Conservation (phyloP, 2,113 vertebrate species). For the Heloderma charlesbogerti region DNA sequence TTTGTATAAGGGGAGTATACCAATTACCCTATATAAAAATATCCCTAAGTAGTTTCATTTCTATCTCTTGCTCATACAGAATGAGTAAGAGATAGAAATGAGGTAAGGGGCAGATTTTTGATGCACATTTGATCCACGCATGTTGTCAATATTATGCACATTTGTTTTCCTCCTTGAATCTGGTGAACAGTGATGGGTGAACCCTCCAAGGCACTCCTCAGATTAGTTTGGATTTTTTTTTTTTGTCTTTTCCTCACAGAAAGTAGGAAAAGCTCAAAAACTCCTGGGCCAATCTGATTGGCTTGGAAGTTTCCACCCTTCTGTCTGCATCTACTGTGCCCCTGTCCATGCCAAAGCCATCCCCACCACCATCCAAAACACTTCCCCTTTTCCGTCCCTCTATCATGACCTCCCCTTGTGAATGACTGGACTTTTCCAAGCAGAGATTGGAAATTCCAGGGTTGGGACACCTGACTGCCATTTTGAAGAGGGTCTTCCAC, state of each 20-base stretch:
- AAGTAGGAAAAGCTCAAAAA: background rate
- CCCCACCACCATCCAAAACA: background rate
- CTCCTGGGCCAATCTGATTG: background rate
- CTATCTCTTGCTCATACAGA: background rate
- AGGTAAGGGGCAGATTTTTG: background rate
- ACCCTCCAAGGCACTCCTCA: background rate
- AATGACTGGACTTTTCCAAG: background rate
- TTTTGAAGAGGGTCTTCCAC: background rate
- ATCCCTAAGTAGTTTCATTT: too few species aligned
- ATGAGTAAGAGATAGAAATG: background rate
- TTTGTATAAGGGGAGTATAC: too few species aligned
- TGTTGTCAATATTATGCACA: background rate
- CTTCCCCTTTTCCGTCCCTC: background rate
- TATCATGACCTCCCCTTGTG: background rate
- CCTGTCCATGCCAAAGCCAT: background rate
- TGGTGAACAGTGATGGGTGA: too few species aligned
- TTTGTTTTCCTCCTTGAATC: background rate
- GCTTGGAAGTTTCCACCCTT: background rate
- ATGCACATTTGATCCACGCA: too few species aligned
- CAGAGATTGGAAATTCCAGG: background rate
- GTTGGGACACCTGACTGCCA: background rate
- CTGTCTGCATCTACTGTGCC: background rate
- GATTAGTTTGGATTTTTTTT: background rate
- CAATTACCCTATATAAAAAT: too few species aligned
- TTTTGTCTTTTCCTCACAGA: background rate